Percentiles rank a stretch among this genome's conserved stretches.
Conservation (phyloP, 2,888 invertebrate genomes). For the Eustalomyia histrio region DNA sequence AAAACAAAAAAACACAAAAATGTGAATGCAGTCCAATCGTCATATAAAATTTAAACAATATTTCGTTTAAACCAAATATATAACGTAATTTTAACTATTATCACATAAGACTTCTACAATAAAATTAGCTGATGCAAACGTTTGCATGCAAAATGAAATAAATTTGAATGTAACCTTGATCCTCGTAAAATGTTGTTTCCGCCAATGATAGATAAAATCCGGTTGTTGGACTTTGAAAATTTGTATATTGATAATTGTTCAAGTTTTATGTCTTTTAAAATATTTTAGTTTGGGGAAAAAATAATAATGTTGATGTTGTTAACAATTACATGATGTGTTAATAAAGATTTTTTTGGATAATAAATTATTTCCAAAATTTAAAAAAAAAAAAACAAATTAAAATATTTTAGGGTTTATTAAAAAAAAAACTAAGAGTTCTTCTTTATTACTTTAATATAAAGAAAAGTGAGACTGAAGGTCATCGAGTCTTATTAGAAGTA, state of each 20-base stretch:
- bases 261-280: background rate
- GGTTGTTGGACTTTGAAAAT: conserved; percentile 23
- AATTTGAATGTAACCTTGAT: conserved; percentile 64
- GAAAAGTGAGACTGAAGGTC: too few species aligned
- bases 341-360: too few species aligned
- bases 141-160: conserved; percentile 31
- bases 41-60: background rate
- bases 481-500: too few species aligned
- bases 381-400: too few species aligned
- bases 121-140: conserved; percentile 39
- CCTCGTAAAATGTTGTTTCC: conserved; percentile 57
- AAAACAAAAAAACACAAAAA: conserved; percentile 11
- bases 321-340: too few species aligned
- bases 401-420: too few species aligned
- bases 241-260: background rate
- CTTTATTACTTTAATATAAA: too few species aligned
- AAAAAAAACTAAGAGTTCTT: too few species aligned
- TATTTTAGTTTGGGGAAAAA: too few species aligned
- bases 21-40: conserved; percentile 43
- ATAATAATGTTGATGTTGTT: too few species aligned
- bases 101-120: conserved; percentile 8
- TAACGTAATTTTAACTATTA: conserved; percentile 7
- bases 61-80: conserved; percentile 44
- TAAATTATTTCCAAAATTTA: too few species aligned
- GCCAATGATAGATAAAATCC: conserved; percentile 24